Evolutionary conservation across 2,113 vertebrate species (phyloP).

Genomic region (Camelus bactrianus): DNA sequence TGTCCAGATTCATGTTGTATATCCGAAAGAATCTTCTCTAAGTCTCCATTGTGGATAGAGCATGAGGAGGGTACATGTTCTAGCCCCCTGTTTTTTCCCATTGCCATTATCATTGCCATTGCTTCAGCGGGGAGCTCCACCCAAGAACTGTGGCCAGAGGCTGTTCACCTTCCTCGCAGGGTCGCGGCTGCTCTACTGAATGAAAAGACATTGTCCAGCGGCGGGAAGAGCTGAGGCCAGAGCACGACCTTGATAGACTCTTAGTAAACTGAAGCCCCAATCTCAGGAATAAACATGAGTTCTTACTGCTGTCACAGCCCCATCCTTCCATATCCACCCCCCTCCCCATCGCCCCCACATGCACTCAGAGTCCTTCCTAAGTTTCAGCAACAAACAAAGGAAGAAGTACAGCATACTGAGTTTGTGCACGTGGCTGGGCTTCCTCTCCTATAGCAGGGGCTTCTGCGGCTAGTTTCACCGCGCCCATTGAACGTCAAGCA

Average conservation of each 20-base stretch:
- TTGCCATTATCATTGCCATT: no score
- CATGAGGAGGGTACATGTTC: no score
- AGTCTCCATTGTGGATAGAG: no score
- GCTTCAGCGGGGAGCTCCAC: no score
- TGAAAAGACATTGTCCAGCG: no score
- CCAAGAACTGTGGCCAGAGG: no score
- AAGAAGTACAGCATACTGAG: neutral
- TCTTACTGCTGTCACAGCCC: neutral
- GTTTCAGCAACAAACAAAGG: neutral
- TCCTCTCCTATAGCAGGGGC: neutral
- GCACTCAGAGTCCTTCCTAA: neutral
- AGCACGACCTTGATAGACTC: neutral
- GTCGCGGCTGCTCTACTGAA: no score
- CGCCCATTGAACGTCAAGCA: neutral
- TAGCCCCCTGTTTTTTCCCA: no score
- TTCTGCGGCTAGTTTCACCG: neutral
- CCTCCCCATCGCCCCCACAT: neutral
- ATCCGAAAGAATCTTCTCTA: no score
- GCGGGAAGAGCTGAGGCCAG: no score
- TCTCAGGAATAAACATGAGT: neutral
- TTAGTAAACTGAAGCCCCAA: neutral
- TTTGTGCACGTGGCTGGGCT: neutral
- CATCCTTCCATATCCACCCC: neutral
- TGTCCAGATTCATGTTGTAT: no score
- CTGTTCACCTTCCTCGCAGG: no score